These are phyloP conservation scores for Spodoptera exigua DNA, from an alignment of 2,888 invertebrate species.

Conservation along the genomic window DNA sequence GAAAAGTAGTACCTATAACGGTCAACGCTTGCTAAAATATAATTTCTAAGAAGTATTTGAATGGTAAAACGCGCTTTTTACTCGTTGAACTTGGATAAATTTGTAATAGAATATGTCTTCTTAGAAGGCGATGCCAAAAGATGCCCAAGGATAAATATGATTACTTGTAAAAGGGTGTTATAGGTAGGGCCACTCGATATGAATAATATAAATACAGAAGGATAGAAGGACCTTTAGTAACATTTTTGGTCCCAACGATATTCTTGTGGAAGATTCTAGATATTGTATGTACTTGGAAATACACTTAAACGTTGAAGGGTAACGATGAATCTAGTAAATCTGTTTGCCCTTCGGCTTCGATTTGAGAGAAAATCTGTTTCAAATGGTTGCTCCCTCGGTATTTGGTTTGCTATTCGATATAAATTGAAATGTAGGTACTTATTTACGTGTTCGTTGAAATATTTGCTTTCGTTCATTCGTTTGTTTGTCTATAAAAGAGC, in stretches of 20 bases:
- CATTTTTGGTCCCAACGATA: conserved; percentile 4
- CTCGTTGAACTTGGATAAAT: no score
- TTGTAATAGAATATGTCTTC: no score
- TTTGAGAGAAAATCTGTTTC: conserved; percentile 13
- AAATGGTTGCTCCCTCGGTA: conserved; percentile 8
- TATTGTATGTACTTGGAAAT: conserved; percentile 14
- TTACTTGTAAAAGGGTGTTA: no score
- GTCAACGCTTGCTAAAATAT: no score
- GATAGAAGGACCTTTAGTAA: neutral
- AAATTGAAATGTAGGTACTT: conserved; percentile 10
- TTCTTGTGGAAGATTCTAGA: conserved; percentile 10
- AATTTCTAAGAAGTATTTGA: no score
- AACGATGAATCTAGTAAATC: conserved; percentile 16
- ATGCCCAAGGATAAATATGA: no score
- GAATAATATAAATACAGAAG: neutral
- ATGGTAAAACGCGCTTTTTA: no score
- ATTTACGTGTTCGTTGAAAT: neutral
- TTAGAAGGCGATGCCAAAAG: no score
- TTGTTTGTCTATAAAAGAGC: no score
- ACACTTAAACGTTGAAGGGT: conserved; percentile 23
- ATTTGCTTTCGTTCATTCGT: neutral
- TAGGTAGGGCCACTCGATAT: no score
- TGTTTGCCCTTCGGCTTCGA: conserved; percentile 19
- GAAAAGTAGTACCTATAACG: no score
- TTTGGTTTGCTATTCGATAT: neutral